Base-by-base conservation (phyloP, 2,113 vertebrate genomes). In the Peromyscus leucopus region DNA sequence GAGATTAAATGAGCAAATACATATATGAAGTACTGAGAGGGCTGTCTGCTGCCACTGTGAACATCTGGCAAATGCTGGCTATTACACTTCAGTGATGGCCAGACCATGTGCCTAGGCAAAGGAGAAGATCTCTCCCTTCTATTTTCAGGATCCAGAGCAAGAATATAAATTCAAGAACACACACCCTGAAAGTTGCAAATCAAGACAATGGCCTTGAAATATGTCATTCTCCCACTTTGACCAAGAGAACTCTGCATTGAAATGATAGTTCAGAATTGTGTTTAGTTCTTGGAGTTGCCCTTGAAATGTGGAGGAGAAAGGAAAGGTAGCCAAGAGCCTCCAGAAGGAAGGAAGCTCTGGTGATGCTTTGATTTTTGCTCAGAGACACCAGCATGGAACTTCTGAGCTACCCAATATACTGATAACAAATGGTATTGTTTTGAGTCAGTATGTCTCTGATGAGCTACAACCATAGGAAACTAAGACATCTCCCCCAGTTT, bases 1-100 rank as follows among this genome's bases (percentile, higher is more conserved):
- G 42, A 71, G 79, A 95, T 79, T 72, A 51, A 87, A 86, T 67
- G 57, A 93, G 15, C 48, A 19, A 75, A 90, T 90, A 42, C 33
- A 83, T 31, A n/a, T n/a, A 19, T 42, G 65, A 86, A 85, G n/a
- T 28, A 6, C 46, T 57, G 74, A 39, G 71, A 83, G 48, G 63
- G 28, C 51, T 7, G 5, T 69, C 46, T 59, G 83, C 17, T 72
- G 6, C 51, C 33, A 55, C n/a, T 22, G 1, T 33, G 59, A 84
- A 16, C 36, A 74, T 42, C n/a, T 36, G 84, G n/a, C 7, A 46
- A 89, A 46, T 36, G 48, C 28, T 48, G 26, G 13, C 59, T 39
- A 4, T 78, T 46, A 9, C 4, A n/a, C 75, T 33, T 9, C 2
- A 7, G 13, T 28, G 11, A 19, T 26, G 48, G 39, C 5, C 16